These are phyloP conservation scores for Pteropus rufus DNA, from an alignment of 2,797 vertebrate genomes.

Conservation along the genomic window DNA sequence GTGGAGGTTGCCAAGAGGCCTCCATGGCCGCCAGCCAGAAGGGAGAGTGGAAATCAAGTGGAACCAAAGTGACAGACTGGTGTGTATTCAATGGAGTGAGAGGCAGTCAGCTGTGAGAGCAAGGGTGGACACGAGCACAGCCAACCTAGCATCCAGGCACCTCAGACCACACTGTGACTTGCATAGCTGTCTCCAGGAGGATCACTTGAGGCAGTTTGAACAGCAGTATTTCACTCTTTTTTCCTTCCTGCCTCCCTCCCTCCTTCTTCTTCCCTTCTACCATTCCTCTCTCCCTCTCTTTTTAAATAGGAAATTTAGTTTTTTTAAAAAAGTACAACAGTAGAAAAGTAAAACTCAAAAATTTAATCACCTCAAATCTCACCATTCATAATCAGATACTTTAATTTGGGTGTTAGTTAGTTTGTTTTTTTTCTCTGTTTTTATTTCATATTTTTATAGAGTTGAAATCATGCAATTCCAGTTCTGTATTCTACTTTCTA, in stretches of 20 bases:
- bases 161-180: neutral
- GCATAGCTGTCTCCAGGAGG: neutral
- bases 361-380: neutral
- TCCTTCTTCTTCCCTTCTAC: neutral
- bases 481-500: neutral
- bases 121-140: neutral
- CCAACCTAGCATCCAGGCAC: fast-evolving
- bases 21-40: conserved; percentile 56
- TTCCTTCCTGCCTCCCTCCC: neutral
- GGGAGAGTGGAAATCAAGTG: conserved; percentile 54
- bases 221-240: neutral
- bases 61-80: conserved; percentile 40
- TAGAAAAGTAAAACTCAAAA: neutral
- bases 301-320: neutral
- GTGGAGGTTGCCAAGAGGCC: conserved; percentile 53
- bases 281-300: neutral
- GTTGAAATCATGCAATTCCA: conserved; percentile 3
- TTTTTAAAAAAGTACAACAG: neutral
- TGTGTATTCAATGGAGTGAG: neutral
- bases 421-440: neutral
- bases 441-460: neutral
- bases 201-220: neutral
- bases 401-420: neutral
- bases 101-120: conserved; percentile 25
- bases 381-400: neutral